A percentile compares a stretch with the other conserved stretches of the same genome.
These are phyloP conservation scores for Sebastes oblongus DNA, from an alignment of 2,797 vertebrate species.

Conservation along the genomic window DNA sequence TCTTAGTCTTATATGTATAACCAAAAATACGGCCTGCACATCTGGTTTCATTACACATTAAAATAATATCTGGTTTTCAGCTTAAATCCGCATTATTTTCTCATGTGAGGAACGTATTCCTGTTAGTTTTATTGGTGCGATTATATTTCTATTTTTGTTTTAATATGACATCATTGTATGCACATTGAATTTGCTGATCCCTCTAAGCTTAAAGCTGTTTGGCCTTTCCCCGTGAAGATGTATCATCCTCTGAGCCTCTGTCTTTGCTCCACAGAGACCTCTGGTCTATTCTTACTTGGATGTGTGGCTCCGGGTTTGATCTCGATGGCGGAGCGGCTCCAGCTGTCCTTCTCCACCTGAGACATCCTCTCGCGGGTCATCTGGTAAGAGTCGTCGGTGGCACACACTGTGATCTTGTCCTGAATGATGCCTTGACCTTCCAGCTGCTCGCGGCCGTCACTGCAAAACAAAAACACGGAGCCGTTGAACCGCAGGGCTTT, in stretches of 20 bases:
- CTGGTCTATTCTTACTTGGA: conserved; percentile 73
- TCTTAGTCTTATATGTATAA: conserved; percentile 2
- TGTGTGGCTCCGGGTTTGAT: conserved; percentile 81
- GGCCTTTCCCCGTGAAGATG: conserved; percentile 6
- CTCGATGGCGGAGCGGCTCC: conserved; percentile 84
- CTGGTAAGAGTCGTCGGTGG: conserved; percentile 86
- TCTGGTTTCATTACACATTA: conserved; percentile 41
- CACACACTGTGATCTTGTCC: conserved; percentile 89
- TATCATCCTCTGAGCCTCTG: background rate
- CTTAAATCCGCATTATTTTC: conserved; percentile 20
- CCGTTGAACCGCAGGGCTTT: conserved; percentile 1
- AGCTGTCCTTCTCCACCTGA: conserved; percentile 84
- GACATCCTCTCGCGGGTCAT: conserved; percentile 82
- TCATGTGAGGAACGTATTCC: conserved; percentile 18
- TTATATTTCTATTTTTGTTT: conserved; percentile 46
- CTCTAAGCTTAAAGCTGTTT: conserved; percentile 20
- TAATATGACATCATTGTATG: conserved; percentile 9
- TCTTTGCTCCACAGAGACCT: conserved; percentile 1
- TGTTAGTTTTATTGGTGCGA: conserved; percentile 26
- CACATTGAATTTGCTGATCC: conserved; percentile 19
- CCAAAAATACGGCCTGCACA: background rate
- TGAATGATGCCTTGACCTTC: conserved; percentile 87
- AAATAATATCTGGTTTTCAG: conserved; percentile 40
- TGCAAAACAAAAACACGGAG: conserved; percentile 53
- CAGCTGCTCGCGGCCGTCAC: conserved; percentile 81